Evolutionary conservation across 2,797 vertebrate species (phyloP).

Genomic region (Lagorchestes hirsutus): DNA sequence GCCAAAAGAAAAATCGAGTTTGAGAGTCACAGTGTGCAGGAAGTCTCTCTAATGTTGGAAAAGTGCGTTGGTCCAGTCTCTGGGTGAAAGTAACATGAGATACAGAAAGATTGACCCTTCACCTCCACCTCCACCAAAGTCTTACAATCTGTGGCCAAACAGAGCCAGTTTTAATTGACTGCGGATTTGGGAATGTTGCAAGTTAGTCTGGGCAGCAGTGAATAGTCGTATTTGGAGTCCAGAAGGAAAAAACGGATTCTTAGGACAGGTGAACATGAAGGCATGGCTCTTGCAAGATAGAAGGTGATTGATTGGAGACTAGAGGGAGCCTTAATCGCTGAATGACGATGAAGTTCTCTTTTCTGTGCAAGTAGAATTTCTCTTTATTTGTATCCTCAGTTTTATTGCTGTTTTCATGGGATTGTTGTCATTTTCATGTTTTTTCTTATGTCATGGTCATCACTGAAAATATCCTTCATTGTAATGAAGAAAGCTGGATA

Average conservation of each 20-base stretch:
- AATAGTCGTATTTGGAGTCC: conserved; percentile 29
- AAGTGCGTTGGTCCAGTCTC: conserved; percentile 2
- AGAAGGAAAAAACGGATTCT: conserved; percentile 53
- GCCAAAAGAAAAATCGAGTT: background rate
- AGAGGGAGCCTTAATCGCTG: background rate
- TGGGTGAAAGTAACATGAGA: conserved; percentile 50
- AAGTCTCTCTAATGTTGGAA: background rate
- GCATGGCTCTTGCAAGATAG: background rate
- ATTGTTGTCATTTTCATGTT: background rate
- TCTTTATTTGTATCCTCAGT: background rate
- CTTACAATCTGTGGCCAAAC: conserved; percentile 54
- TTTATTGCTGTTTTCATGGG: background rate
- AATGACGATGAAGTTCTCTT: background rate
- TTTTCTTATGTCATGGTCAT: background rate
- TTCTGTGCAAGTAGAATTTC: background rate
- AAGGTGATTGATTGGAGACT: background rate
- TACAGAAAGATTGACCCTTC: conserved; percentile 57
- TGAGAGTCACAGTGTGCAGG: conserved; percentile 7
- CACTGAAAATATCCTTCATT: background rate
- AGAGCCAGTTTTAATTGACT: conserved; percentile 75
- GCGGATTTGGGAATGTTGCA: conserved; percentile 65
- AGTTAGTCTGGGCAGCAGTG: conserved; percentile 44
- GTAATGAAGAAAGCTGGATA: background rate
- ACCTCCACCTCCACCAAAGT: conserved; percentile 54
- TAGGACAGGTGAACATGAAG: conserved; percentile 38